These are phyloP conservation scores for Urosaurus nigricauda DNA, from an alignment of 2,797 vertebrate genomes.

Conservation along the genomic window DNA sequence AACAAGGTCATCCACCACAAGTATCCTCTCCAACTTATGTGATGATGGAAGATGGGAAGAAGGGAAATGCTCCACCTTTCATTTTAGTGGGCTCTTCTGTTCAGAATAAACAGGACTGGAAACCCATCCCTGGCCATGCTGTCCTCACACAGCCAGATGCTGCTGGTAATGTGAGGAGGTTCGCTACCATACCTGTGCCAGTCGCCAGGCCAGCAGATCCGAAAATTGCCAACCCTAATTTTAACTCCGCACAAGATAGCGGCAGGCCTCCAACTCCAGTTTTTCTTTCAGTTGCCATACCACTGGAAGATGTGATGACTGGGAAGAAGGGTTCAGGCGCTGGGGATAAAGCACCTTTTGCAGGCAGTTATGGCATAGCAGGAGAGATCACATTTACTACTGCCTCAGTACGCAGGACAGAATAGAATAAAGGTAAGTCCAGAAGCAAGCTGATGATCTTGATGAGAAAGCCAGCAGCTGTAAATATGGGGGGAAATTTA, in stretches of 20 bases:
- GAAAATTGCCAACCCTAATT: slow-evolving; percentile 31
- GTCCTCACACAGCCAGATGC: slow-evolving; percentile 55
- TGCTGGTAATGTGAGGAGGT: slow-evolving; percentile 59
- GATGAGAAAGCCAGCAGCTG: neutral
- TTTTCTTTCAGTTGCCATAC: slow-evolving; percentile 69
- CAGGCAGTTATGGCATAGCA: slow-evolving; percentile 58
- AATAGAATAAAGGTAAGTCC: slow-evolving; percentile 53
- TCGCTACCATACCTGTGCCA: slow-evolving; percentile 62
- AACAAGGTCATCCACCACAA: slow-evolving; percentile 55
- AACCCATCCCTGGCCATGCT: slow-evolving; percentile 56
- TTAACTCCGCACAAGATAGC: slow-evolving; percentile 54
- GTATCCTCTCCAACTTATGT: slow-evolving; percentile 68
- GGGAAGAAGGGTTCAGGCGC: slow-evolving; percentile 62
- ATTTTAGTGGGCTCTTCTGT: slow-evolving; percentile 71
- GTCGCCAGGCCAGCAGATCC: slow-evolving; percentile 65
- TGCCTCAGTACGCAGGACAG: slow-evolving; percentile 55
- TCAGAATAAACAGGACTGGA: slow-evolving; percentile 65
- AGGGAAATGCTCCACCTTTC: slow-evolving; percentile 64
- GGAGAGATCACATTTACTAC: slow-evolving; percentile 56
- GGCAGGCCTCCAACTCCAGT: slow-evolving; percentile 39
- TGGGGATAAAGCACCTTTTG: slow-evolving; percentile 60
- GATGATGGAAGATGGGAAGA: slow-evolving; percentile 67
- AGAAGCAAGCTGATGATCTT: neutral
- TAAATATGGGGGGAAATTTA: neutral
- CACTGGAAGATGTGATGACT: slow-evolving; percentile 60